phyloP scores from a whole-genome alignment of 53 echinoderm and acorn worm genomes.

The Henricia sp. region DNA sequence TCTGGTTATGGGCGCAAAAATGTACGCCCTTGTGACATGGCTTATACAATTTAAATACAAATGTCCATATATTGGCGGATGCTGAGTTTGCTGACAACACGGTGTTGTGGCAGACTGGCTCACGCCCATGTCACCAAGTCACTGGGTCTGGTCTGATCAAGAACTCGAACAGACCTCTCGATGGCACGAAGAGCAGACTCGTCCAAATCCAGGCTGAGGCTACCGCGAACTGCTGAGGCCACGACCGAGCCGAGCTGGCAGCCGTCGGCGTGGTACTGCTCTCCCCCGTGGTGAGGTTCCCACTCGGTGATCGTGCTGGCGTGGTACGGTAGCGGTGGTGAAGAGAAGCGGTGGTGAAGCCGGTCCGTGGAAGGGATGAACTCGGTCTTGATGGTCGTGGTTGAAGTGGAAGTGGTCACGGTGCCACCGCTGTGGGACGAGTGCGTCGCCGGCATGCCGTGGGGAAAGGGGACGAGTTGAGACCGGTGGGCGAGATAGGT shows the following conservation, averaged over 20 bases:
- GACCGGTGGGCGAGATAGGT: neutral
- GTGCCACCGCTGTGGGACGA: neutral
- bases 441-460: neutral
- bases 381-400: constrained; percentile 12
- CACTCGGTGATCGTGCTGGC: neutral
- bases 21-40: too few species aligned
- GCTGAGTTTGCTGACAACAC: too few species aligned
- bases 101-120: too few species aligned
- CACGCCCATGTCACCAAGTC: too few species aligned
- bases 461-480: neutral
- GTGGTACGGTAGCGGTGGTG: neutral
- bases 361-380: neutral
- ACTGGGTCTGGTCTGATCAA: neutral
- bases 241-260: constrained; percentile 35
- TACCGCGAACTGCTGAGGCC: constrained; percentile 41
- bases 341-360: neutral
- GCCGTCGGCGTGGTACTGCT: neutral
- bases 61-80: too few species aligned
- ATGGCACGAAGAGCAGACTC: constrained; percentile 41
- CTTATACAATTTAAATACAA: too few species aligned
- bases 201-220: constrained; percentile 38
- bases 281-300: neutral
- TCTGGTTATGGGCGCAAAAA: too few species aligned
- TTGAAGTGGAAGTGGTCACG: neutral
- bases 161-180: constrained; percentile 28